Percentiles rank a stretch among this genome's conserved stretches.
Evolutionary conservation across 2,113 vertebrate species (phyloP).

Genomic region (Anolis carolinensis): DNA sequence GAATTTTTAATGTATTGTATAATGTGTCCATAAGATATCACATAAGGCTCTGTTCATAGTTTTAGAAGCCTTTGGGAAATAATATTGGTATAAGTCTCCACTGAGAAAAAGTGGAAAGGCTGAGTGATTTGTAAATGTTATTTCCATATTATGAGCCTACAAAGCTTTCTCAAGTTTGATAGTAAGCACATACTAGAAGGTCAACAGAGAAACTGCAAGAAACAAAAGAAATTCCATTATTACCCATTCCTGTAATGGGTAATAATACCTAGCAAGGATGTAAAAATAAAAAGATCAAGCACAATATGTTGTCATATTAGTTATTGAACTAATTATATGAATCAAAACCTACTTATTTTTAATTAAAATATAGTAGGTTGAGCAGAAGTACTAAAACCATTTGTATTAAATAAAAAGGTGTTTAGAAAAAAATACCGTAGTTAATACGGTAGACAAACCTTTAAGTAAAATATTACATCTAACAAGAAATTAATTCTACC

Average conservation of each 20-base stretch:
- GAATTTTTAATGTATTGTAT: not conserved
- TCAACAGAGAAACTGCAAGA: not conserved
- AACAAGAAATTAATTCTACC: not conserved
- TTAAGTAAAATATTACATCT: not conserved
- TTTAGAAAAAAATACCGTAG: not conserved
- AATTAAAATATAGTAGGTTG: not conserved
- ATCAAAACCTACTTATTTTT: not conserved
- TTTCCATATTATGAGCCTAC: not conserved
- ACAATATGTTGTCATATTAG: not conserved
- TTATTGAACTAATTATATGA: conserved; percentile 10
- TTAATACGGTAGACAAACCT: not conserved
- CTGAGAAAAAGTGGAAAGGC: not conserved
- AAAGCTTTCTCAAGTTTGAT: not conserved
- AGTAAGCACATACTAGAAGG: not conserved
- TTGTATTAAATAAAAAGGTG: not conserved
- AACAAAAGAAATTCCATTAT: not conserved
- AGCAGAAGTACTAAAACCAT: not conserved
- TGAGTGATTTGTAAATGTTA: not conserved
- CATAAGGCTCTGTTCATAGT: not conserved
- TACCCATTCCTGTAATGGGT: too few species aligned
- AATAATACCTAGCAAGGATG: fast-evolving
- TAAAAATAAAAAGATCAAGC: not conserved
- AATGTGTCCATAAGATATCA: not conserved
- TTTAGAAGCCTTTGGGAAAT: not conserved
- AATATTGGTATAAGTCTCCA: not conserved